These are phyloP conservation scores for Glyptemys insculpta DNA, from an alignment of 2,797 vertebrate species.

Conservation along the genomic window DNA sequence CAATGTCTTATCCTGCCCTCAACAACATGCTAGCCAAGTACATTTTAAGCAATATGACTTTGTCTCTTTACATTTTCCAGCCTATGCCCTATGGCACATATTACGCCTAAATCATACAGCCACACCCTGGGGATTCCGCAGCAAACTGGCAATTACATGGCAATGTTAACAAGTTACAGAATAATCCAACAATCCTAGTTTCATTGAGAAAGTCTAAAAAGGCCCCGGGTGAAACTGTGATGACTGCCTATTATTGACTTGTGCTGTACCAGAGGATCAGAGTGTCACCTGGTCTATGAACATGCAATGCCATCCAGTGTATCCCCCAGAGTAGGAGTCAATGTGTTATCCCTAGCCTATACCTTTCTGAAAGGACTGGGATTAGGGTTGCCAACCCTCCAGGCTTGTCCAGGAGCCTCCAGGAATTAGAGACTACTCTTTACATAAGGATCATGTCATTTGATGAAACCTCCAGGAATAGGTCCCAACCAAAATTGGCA, in stretches of 20 bases:
- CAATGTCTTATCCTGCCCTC: not conserved
- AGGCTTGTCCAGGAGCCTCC: too few species aligned
- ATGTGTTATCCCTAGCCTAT: too few species aligned
- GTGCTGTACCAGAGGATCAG: not conserved
- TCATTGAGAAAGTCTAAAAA: not conserved
- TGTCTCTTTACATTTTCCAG: not conserved
- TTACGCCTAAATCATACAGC: rapidly evolving
- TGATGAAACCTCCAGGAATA: too few species aligned
- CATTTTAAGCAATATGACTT: not conserved
- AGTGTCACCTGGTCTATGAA: too few species aligned
- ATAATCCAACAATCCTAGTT: not conserved
- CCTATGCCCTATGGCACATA: not conserved
- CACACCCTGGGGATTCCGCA: not conserved
- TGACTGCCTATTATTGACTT: not conserved
- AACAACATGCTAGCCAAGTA: rapidly evolving
- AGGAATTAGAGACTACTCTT: too few species aligned
- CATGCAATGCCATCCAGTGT: too few species aligned
- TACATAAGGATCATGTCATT: too few species aligned
- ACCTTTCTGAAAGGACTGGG: too few species aligned
- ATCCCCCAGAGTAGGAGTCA: too few species aligned
- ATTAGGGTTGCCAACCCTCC: too few species aligned
- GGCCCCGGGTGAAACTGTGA: not conserved
- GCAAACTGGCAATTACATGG: not conserved
- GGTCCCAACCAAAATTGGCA: too few species aligned
- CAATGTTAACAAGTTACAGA: not conserved